Evolutionary conservation across 2,113 vertebrate genomes (phyloP), one percentile per base, ranked within the genome.

Genomic region (Sinocyclocheilus grahami): DNA sequence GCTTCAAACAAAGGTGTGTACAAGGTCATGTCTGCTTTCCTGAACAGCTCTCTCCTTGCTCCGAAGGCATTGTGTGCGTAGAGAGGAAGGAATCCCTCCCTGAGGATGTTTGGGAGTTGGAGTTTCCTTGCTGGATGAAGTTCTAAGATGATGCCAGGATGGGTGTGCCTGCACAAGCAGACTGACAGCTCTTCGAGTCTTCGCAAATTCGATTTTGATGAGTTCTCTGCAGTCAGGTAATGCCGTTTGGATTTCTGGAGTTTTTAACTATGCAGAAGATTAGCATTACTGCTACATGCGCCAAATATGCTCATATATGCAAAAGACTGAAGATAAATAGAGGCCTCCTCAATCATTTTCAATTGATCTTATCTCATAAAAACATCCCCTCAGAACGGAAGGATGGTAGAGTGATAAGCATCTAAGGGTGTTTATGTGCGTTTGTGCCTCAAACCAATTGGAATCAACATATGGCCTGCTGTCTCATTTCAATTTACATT

Each of bases 11-110:
- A 86, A 87, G 84, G 88, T 86, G 88, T 83, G 87, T 85, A 86
- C 86, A 84, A 89, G 87, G 88, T 90, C 84, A 88, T 62, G 55
- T 63, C 77, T n/a, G 42, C 27, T 85, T 89, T 91, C 89, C 85
- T 86, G 84, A 85, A 88, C 24, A 8, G 58, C 72, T 55, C 14
- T 84, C 58, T 37, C n/a, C 42, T 84, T 53, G 65, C 62, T 78
- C 71, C 10, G 4, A 60, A 78, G 85, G 78, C 72, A 90, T 91
- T 88, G 80, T 89, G 86, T 87, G 82, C 24, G 42, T 80, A 65
- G 39, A 65, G 63, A 85, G 90, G 90, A 90, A 91, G 85, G 82
- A 86, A 85, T 88, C 88, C 85, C 87, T 91, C 89, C 87, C 89
- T 42, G 22, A 83, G 85, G 86, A 90, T 88, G 87, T 90, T 86